Evolutionary conservation across 2,113 vertebrate genomes (phyloP).

Genomic region (Cranoglanis bouderius): DNA sequence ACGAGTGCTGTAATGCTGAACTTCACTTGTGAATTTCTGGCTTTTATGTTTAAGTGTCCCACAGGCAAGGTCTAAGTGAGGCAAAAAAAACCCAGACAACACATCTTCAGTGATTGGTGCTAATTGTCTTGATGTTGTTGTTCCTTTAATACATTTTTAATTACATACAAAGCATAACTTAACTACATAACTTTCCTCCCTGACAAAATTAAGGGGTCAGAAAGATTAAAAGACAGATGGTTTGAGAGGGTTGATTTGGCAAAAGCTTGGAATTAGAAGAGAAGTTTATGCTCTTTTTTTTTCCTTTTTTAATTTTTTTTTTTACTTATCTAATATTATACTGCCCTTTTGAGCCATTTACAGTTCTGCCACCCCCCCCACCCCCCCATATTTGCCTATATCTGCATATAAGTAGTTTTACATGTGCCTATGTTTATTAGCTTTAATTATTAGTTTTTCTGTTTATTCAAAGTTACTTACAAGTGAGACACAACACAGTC

Average conservation of each 20-base stretch:
- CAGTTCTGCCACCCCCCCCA: no score
- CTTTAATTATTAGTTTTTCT: not conserved
- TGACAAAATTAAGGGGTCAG: not conserved
- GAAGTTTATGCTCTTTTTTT: not conserved
- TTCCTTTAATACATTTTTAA: conserved; percentile 29
- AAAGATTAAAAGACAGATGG: conserved; percentile 20
- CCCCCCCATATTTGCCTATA: not conserved
- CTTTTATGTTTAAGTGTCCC: not conserved
- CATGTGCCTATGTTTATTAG: not conserved
- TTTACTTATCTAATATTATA: not conserved
- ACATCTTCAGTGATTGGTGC: not conserved
- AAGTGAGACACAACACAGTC: not conserved
- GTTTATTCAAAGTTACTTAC: not conserved
- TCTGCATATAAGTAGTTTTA: not conserved
- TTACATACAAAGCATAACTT: not conserved
- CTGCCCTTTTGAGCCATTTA: not conserved
- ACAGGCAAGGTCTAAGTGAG: not conserved
- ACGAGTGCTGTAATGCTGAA: not conserved
- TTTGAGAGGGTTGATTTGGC: conserved; percentile 7
- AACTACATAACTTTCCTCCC: not conserved
- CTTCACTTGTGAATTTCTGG: not conserved
- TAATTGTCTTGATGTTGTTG: conserved; percentile 1
- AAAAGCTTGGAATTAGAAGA: not conserved
- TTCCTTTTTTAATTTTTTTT: not conserved
- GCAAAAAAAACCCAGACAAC: not conserved